Base-by-base conservation (phyloP, 2,113 vertebrate species). In the Daubentonia madagascariensis region DNA sequence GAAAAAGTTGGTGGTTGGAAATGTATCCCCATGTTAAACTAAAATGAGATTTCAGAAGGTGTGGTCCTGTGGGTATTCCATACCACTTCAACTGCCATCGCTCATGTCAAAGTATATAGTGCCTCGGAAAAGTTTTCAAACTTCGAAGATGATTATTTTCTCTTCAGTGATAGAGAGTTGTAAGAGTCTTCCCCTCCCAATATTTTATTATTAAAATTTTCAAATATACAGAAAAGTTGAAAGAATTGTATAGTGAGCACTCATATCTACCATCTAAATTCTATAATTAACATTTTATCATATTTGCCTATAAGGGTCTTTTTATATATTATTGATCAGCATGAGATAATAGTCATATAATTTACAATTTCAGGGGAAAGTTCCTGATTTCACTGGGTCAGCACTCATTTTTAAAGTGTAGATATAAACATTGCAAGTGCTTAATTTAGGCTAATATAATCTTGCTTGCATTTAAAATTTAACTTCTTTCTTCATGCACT, bases 271-370 rank as follows among this genome's bases (percentile, higher is more conserved):
- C 59, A 87, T 48, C 23, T 89, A 95, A 83, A 93, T 96, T 93
- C 43, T 95, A 83, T 59, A 96, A 68, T 61, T 85, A 63, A 52
- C 67, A 85, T 67, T 88, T 92, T 83, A 94, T 88, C 92, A 54
- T 91, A 88, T 85, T 96, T 89, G 59, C 76, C 89, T 93, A 16
- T 85, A 76, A 94, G 61, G 32, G 43, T 91, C 80, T 94, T 89
- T 91, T 98, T 91, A 89, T 88, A 61, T 80, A 79, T 35, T 73
- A 97, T 54, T 54, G 83, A 96, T 96, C 57, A 81, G 85, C 30
- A 94, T 52, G 65, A 97, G 59, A 93, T 16, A 96, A 92, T 2
- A 95, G 28, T 92, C 83, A 73, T 59, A 50, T 70, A 93, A 91
- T 67, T 94, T 91, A 91, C 5, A 91, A 75, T 89, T 93, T 86